Conservation (phyloP, 2,888 invertebrate species). For the Tachina lurida region DNA sequence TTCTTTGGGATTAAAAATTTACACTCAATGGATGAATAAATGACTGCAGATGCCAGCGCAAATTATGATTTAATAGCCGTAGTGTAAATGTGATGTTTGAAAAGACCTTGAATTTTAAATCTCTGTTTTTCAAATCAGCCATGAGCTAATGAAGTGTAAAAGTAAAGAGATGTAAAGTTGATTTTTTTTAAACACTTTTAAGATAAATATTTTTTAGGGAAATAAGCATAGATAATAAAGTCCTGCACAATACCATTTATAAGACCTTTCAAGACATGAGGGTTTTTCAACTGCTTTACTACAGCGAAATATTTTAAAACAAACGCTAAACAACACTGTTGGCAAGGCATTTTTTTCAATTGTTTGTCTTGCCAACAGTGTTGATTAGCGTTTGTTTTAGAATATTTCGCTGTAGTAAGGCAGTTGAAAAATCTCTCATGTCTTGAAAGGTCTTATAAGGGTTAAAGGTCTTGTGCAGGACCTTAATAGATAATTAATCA, state of each 20-base stretch:
- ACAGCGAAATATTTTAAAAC: too few species aligned
- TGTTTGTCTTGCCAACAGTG: too few species aligned
- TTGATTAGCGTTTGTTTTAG: too few species aligned
- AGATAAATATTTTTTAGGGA: not conserved
- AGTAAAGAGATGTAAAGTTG: conserved; percentile 7
- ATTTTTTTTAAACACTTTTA: not conserved
- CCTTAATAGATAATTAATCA: not conserved
- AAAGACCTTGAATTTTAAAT: conserved; percentile 46
- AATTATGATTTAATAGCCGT: conserved; percentile 69
- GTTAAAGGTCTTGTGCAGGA: too few species aligned
- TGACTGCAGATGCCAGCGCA: conserved; percentile 67
- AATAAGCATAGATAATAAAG: not conserved
- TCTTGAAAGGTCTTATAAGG: too few species aligned
- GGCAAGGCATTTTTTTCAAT: too few species aligned
- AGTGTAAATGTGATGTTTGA: conserved; percentile 22
- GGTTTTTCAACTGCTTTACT: too few species aligned
- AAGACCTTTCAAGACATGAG: too few species aligned
- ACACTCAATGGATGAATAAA: conserved; percentile 67
- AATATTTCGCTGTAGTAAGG: too few species aligned
- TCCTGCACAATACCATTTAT: too few species aligned
- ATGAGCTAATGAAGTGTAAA: conserved; percentile 43
- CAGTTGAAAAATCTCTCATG: too few species aligned
- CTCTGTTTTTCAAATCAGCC: conserved; percentile 4
- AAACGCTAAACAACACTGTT: too few species aligned
- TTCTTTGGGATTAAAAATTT: conserved; percentile 65